phyloP scores from a whole-genome alignment of 2,888 invertebrate genomes.

The Strigamia maritima region DNA sequence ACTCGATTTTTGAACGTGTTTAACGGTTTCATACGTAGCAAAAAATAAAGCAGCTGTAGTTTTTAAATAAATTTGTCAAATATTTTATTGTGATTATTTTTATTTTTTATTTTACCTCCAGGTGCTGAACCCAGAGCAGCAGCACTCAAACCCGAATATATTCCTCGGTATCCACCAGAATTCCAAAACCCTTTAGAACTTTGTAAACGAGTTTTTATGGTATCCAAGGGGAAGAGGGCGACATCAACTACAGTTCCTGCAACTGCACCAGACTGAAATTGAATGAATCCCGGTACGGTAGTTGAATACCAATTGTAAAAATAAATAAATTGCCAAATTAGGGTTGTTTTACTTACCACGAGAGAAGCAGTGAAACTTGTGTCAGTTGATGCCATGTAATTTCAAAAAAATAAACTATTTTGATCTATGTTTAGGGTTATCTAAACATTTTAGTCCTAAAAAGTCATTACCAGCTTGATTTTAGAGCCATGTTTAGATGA shows the following conservation, averaged over 20 bases:
- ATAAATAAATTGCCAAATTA: background rate
- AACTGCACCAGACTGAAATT: conserved; percentile 72
- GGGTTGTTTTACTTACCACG: background rate
- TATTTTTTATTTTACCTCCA: conserved; percentile 51
- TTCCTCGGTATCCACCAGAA: conserved; percentile 78
- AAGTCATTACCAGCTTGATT: no score
- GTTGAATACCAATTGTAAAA: no score
- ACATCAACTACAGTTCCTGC: conserved; percentile 88
- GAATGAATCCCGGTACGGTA: no score
- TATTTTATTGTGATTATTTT: background rate
- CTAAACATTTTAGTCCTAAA: no score
- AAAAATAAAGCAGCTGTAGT: conserved; percentile 76
- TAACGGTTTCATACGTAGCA: conserved; percentile 76
- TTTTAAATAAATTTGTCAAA: background rate
- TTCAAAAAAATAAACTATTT: no score
- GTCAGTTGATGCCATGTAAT: no score
- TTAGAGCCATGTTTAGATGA: no score
- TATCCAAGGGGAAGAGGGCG: conserved; percentile 86
- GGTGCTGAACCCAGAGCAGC: conserved; percentile 78
- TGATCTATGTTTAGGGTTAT: no score
- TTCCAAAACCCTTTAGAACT: conserved; percentile 78
- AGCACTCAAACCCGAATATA: conserved; percentile 76
- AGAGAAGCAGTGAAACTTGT: background rate
- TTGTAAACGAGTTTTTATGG: conserved; percentile 91
- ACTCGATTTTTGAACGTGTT: conserved; percentile 53